A percentile compares a stretch with the other conserved stretches of the same genome.
Conservation (phyloP, 2,888 invertebrate species). For the Papilio protenor region DNA sequence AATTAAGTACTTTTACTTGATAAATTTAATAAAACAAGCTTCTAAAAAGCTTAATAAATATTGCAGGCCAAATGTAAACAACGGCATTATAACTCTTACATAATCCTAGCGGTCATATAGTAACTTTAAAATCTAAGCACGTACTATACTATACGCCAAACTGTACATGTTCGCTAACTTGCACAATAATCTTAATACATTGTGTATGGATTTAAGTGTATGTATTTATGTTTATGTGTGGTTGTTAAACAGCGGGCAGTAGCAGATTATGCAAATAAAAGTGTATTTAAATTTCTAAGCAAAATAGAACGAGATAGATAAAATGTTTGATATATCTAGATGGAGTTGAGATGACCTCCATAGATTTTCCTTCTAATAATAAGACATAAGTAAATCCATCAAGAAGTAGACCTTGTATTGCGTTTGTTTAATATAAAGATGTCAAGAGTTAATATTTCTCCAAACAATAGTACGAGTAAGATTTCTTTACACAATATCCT, state of each 20-base stretch:
- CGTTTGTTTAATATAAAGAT: too few relatives aligned
- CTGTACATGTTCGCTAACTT: conserved; percentile 18
- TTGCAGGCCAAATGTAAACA: not conserved
- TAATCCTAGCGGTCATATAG: conserved; percentile 5
- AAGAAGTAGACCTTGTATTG: too few relatives aligned
- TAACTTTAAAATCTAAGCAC: conserved; percentile 34
- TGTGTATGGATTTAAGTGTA: not conserved
- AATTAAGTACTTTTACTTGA: too few relatives aligned
- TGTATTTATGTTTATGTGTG: not conserved
- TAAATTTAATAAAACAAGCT: too few relatives aligned
- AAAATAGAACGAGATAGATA: not conserved
- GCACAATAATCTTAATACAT: conserved; percentile 33
- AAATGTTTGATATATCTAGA: too few relatives aligned
- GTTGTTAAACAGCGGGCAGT: conserved; percentile 13
- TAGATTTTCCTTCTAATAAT: too few relatives aligned
- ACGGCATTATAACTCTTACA: conserved; percentile 23
- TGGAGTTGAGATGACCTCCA: too few relatives aligned
- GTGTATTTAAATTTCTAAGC: not conserved
- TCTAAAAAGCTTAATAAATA: not conserved
- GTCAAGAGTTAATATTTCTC: too few relatives aligned
- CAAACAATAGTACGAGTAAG: too few relatives aligned
- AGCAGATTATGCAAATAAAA: conserved; percentile 5
- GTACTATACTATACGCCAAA: conserved; percentile 35
- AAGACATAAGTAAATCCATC: too few relatives aligned
- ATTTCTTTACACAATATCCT: too few relatives aligned